A percentile compares a stretch with the other conserved stretches of the same genome.
These are phyloP conservation scores for Himalopsyche japonica DNA, from an alignment of 2,888 invertebrate species.

Conservation along the genomic window DNA sequence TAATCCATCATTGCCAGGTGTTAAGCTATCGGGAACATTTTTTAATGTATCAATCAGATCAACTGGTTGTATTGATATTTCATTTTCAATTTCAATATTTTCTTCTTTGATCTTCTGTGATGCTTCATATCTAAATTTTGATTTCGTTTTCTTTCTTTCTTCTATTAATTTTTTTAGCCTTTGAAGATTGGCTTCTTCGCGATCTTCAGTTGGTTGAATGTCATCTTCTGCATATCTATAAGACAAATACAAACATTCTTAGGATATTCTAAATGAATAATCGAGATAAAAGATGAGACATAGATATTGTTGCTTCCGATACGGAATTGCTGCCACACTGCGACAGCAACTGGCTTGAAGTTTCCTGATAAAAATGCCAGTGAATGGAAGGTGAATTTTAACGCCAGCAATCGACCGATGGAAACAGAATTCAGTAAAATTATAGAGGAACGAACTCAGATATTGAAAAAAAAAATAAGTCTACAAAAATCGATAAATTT, in stretches of 20 bases:
- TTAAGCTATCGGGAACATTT: neutral
- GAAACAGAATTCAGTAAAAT: too few species aligned
- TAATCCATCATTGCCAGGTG: neutral
- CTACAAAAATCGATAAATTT: too few species aligned
- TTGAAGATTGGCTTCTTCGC: constrained; percentile 62
- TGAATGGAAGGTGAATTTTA: too few species aligned
- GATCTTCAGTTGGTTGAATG: constrained; percentile 48
- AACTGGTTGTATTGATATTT: constrained; percentile 37
- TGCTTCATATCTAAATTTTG: constrained; percentile 11
- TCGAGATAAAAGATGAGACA: too few species aligned
- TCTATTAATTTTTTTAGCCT: constrained; percentile 65
- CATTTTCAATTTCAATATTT: constrained; percentile 43
- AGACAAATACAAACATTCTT: constrained; percentile 23
- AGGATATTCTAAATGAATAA: too few species aligned
- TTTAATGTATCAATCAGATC: constrained; percentile 26
- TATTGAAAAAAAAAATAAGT: too few species aligned
- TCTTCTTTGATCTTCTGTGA: constrained; percentile 41
- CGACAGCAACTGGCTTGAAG: too few species aligned
- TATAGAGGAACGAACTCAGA: too few species aligned
- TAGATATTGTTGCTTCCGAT: too few species aligned
- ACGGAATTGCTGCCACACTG: too few species aligned
- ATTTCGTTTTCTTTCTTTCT: constrained; percentile 53
- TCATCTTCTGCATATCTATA: constrained; percentile 56
- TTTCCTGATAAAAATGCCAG: too few species aligned
- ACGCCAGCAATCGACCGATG: too few species aligned